These are phyloP conservation scores for Oreochromis niloticus DNA, from an alignment of 2,113 vertebrate genomes.

Conservation along the genomic window DNA sequence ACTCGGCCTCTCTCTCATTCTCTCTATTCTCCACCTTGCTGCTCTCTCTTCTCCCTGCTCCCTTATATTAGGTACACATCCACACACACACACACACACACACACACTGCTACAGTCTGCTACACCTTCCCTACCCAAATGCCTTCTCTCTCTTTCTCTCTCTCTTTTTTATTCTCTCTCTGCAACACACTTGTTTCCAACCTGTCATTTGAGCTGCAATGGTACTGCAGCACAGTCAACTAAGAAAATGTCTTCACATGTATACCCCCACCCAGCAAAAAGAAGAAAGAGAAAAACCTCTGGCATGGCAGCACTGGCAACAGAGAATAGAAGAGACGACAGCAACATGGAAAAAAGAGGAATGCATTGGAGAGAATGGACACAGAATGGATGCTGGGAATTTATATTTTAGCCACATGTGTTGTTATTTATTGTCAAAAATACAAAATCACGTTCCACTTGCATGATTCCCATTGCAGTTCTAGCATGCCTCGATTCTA, in stretches of 20 bases:
- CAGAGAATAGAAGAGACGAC: neutral
- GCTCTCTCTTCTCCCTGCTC: neutral
- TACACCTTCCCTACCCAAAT: neutral
- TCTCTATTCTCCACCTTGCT: neutral
- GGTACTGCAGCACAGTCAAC: slow-evolving; percentile 18
- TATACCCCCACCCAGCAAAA: neutral
- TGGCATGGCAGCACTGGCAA: neutral
- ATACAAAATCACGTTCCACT: neutral
- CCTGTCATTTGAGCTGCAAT: slow-evolving; percentile 13
- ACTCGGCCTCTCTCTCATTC: neutral
- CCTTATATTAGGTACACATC: neutral
- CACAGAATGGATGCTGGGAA: neutral
- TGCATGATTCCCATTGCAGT: neutral
- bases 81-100: neutral
- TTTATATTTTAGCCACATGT: neutral
- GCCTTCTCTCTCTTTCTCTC: neutral
- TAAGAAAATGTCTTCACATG: neutral
- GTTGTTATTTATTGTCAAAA: neutral
- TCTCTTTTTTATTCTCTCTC: neutral
- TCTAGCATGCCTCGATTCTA: neutral
- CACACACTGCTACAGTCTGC: neutral
- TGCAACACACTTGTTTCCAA: slow-evolving; percentile 5
- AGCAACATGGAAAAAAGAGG: neutral
- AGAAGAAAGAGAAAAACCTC: neutral
- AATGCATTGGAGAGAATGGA: neutral